Percentiles rank a stretch among this genome's conserved stretches.
Evolutionary conservation across 2,797 vertebrate genomes (phyloP).

Genomic region (Falco novaeseelandiae): DNA sequence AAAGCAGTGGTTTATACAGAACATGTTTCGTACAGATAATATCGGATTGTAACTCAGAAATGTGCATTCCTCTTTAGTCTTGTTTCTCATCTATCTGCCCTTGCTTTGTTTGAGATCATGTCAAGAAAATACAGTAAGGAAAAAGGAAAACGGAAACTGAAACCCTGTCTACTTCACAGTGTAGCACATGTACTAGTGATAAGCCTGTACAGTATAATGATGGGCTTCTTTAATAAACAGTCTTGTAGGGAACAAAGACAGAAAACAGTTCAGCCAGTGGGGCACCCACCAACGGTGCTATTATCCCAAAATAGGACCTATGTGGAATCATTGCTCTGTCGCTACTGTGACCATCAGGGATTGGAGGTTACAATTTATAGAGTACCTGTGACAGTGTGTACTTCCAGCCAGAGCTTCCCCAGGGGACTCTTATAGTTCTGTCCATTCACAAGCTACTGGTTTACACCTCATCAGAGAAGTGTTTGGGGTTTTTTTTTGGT

Average conservation of each 20-base stretch:
- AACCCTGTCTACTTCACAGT: background rate
- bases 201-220: background rate
- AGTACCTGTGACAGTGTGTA: fast-evolving
- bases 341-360: background rate
- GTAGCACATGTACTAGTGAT: background rate
- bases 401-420: background rate
- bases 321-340: background rate
- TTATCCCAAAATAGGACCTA: background rate
- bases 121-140: background rate
- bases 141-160: background rate
- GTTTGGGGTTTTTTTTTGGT: too few species aligned
- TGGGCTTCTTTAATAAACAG: background rate
- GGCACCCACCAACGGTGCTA: background rate
- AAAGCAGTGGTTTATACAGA: background rate
- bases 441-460: background rate
- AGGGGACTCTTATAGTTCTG: background rate
- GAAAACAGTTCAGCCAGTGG: background rate
- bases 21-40: background rate
- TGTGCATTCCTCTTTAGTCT: background rate
- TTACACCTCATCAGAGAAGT: background rate
- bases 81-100: background rate
- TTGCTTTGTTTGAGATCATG: background rate
- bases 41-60: background rate
- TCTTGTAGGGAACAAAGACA: background rate
- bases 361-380: fast-evolving